Percentiles rank a stretch among this genome's conserved stretches.
Evolutionary conservation across 2,797 vertebrate species (phyloP).

Genomic region (Danio choprae): DNA sequence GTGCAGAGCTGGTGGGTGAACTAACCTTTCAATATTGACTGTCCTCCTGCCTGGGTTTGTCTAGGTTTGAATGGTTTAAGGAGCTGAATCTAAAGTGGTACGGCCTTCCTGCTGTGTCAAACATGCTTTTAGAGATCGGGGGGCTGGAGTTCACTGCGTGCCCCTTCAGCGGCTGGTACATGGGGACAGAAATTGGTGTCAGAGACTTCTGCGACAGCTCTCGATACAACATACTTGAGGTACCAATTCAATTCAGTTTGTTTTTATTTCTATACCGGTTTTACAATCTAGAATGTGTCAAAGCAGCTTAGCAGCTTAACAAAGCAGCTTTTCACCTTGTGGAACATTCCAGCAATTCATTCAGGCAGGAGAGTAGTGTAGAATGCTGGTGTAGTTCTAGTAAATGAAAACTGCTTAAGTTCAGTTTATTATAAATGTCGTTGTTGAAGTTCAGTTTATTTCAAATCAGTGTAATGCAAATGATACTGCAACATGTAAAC

Average conservation of each 20-base stretch:
- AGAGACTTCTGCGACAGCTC: slow-evolving; percentile 96
- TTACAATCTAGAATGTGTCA: no score
- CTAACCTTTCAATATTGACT: neutral
- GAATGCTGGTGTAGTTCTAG: no score
- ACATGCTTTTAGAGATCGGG: slow-evolving; percentile 94
- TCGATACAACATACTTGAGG: slow-evolving; percentile 97
- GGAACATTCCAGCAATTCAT: no score
- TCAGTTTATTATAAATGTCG: no score
- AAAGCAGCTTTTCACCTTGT: no score
- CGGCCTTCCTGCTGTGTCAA: slow-evolving; percentile 91
- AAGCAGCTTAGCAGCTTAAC: no score
- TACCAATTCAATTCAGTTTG: slow-evolving; percentile 64
- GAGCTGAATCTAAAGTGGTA: slow-evolving; percentile 96
- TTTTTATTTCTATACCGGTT: no score
- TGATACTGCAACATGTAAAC: neutral
- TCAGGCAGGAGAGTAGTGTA: no score
- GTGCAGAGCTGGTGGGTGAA: no score
- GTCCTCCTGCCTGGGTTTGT: neutral
- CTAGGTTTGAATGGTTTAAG: slow-evolving; percentile 94
- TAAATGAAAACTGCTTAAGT: no score
- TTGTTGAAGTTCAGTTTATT: no score
- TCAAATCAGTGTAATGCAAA: no score
- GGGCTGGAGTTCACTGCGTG: slow-evolving; percentile 94
- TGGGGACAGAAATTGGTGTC: slow-evolving; percentile 98
- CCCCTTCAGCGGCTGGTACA: slow-evolving; percentile 99